A percentile compares a stretch with the other conserved stretches of the same genome.
Conservation (phyloP, 2,113 vertebrate species). For the Pseudorasbora parva region DNA sequence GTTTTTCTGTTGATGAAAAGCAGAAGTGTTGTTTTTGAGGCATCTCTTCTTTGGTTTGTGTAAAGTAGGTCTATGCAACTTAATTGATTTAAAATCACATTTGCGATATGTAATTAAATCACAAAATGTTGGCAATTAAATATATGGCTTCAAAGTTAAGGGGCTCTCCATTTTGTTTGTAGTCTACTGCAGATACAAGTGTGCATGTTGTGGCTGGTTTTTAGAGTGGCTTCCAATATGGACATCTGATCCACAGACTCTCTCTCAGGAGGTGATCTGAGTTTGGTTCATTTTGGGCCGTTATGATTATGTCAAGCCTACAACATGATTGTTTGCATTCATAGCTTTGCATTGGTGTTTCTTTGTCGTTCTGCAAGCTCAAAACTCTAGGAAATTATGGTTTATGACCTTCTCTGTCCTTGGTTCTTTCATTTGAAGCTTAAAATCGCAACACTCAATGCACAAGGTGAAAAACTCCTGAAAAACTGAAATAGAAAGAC, state of each 20-base stretch:
- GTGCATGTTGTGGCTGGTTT: no score
- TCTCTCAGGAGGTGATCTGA: background rate
- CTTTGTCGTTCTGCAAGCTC: background rate
- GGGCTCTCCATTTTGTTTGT: background rate
- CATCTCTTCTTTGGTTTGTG: background rate
- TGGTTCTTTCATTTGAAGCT: background rate
- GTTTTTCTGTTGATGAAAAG: background rate
- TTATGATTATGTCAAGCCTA: background rate
- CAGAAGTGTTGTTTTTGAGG: background rate
- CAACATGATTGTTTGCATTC: background rate
- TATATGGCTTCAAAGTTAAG: background rate
- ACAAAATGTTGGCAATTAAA: background rate
- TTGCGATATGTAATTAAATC: background rate
- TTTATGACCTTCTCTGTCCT: slow-evolving; percentile 6
- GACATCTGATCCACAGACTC: no score
- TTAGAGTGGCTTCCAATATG: background rate
- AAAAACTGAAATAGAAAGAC: background rate
- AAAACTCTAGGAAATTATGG: background rate
- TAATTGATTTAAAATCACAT: background rate
- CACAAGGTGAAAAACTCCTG: background rate
- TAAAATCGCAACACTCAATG: background rate
- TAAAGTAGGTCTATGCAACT: background rate
- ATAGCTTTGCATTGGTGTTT: background rate
- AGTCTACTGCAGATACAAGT: background rate
- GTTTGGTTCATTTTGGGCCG: background rate